Percentiles rank a stretch among this genome's conserved stretches.
Evolutionary conservation across 2,888 invertebrate species (phyloP).

Genomic region (Cerceris rybyensis): DNA sequence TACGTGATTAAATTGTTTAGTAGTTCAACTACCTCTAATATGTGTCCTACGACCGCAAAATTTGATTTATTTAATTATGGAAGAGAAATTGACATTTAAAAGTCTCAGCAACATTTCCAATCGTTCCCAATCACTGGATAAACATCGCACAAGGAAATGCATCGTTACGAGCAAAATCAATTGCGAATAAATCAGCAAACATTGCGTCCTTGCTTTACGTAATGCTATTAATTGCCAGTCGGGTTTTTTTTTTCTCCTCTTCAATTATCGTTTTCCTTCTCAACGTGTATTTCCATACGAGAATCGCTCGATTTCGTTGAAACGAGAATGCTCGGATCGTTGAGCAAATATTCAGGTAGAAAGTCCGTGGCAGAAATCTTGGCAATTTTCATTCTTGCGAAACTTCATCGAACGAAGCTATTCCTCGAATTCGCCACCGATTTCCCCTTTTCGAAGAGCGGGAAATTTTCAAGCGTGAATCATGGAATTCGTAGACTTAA

Average conservation of each 20-base stretch:
- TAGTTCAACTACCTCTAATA: too few species aligned
- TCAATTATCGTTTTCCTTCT: not conserved
- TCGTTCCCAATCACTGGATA: too few species aligned
- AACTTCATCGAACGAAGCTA: not conserved
- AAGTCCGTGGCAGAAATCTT: not conserved
- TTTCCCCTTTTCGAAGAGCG: not conserved
- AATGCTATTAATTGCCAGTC: not conserved
- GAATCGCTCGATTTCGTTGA: too few species aligned
- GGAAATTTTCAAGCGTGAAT: not conserved
- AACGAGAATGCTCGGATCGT: too few species aligned
- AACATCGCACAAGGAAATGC: too few species aligned
- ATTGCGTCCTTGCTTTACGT: not conserved
- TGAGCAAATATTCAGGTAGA: too few species aligned
- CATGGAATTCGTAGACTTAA: not conserved
- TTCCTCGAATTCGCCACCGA: not conserved
- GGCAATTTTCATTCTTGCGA: not conserved
- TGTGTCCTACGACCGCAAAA: too few species aligned
- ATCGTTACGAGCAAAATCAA: not conserved
- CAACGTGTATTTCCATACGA: not conserved
- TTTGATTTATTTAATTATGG: too few species aligned
- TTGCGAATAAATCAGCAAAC: not conserved
- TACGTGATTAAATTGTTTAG: too few species aligned
- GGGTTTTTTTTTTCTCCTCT: not conserved
- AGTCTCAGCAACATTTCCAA: too few species aligned
- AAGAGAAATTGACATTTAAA: too few species aligned